These are phyloP conservation scores for Vesta saturnalis DNA, from an alignment of 2,888 invertebrate species.

Conservation along the genomic window DNA sequence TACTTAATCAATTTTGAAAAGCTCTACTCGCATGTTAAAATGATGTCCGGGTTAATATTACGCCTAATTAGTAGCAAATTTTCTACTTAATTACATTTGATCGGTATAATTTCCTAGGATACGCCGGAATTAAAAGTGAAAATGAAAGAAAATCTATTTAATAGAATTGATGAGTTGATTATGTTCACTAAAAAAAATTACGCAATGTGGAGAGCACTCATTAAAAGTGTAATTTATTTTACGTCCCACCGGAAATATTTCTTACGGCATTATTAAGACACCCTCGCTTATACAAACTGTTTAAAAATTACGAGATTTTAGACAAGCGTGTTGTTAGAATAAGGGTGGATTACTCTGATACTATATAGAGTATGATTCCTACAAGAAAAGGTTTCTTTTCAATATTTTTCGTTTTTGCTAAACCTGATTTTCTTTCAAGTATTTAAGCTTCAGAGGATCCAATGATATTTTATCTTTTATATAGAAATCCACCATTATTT, in stretches of 20 bases:
- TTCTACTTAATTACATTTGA: not conserved
- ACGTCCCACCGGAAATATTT: too few species aligned
- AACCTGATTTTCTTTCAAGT: slow-evolving; percentile 9
- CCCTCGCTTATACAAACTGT: not conserved
- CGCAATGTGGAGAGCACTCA: too few species aligned
- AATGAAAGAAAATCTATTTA: not conserved
- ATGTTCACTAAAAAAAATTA: too few species aligned
- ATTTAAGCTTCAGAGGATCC: slow-evolving; percentile 14
- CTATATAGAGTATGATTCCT: not conserved
- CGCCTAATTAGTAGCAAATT: not conserved
- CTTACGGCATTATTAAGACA: too few species aligned
- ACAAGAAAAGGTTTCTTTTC: slow-evolving; percentile 9
- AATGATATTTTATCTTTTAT: slow-evolving; percentile 15
- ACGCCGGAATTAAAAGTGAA: not conserved
- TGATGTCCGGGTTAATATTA: not conserved
- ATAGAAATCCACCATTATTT: slow-evolving; percentile 8
- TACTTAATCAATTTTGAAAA: slow-evolving; percentile 2
- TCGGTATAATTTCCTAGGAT: not conserved
- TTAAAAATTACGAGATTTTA: not conserved
- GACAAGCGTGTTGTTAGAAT: too few species aligned
- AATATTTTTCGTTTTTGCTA: slow-evolving; percentile 1
- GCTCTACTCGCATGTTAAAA: slow-evolving; percentile 1
- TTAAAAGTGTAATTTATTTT: too few species aligned
- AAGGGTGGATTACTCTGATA: not conserved
- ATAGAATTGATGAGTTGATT: too few species aligned